Base-by-base conservation (phyloP, 2,888 invertebrate species). In the Entomobrya proxima region DNA sequence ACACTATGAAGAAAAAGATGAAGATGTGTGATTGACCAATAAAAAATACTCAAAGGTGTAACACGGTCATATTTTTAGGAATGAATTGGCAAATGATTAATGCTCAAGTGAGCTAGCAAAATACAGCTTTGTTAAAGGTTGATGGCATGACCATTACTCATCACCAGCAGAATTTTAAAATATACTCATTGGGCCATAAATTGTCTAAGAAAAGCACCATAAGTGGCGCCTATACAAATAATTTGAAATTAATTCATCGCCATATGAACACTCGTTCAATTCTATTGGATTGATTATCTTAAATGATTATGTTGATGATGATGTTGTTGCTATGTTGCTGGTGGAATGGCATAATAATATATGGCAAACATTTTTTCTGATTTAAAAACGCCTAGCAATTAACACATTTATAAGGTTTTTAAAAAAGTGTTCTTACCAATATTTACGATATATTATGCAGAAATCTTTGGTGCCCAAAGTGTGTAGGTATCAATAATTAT, bases 211-310 rank as follows among this genome's bases (percentile, higher is more conserved):
- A 69, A 69, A 69, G 44, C 50, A 37, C 69, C 80, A 80, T 69
- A 80, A 80, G 52, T 55, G 52, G 50, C 69, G 80, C 80, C 69
- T 80, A 32, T 80, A 75, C 55, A 75, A 75, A 55, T 52, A 75
- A 75, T 75, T 75, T 55, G 35, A 55, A 75, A 75, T 75, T 75
- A 75, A 75, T 75, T 75, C 55, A 75, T 30, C 74, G 21, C 24
- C 72, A 72, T n/a, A 18, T 74, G 18, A 13, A 21, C 35, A 52
- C 35, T 11, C 18, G 52, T n/a, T 35, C 37, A 52, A 75, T 75
- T 13, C 15, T 55, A 37, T 32, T 35, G 35, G 55, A 75, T 75
- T 75, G 75, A 55, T 55, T 75, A 55, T 40, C 15, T 11, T 7
- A 15, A 15, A 40, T 40, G 44, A 40, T 52, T 47, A 37, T 69